Evolutionary conservation across 2,797 vertebrate species (phyloP), one percentile per base, ranked within the genome.

Genomic region (Harpagifer antarcticus): DNA sequence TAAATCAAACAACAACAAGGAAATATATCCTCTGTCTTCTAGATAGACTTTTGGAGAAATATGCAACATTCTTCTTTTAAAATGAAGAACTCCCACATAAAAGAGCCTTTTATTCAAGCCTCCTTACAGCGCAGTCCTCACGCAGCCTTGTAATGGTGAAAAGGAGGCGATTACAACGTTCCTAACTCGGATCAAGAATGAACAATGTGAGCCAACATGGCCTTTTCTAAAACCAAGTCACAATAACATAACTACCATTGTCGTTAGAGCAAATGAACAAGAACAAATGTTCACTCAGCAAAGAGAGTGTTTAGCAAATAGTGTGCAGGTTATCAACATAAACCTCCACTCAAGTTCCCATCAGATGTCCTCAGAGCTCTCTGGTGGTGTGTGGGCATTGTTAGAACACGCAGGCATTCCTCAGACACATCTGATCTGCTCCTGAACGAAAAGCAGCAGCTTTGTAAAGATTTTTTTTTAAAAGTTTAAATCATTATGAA

Each of bases 341-440:
- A 57, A 5, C 6, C 16, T 63, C 15, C 15, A 33, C 50, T 9
- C 9, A 16, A 15, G 11, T 27, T 31, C n/a, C 9, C 14, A 6
- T 9, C 37, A 42, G 15, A 8, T 19, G 14, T 58, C 14, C 15
- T 40, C 49, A 53, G 49, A 4, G 1, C 5, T 13, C 0, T 54
- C 12, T 48, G 6, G 23, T 54, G 50, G 48, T 2, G 67, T n/a
- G 7, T 37, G 65, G 44, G 48, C 48, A 8, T 3, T 72, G 74
- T 68, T 16, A 5, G 17, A 59, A 83, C 86, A 62, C 70, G 82
- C 50, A 70, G 37, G 3, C 61, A 78, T 62, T 86, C 67, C 83
- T 64, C 42, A 31, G 31, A 31, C 45, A 5, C 5, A 76, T 14
- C 31, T 23, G 12, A 1, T 55, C 44, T 65, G 48, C 14, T 42